These are phyloP conservation scores for Brachyhypopomus occidentalis DNA, from an alignment of 2,113 vertebrate genomes.

Conservation along the genomic window DNA sequence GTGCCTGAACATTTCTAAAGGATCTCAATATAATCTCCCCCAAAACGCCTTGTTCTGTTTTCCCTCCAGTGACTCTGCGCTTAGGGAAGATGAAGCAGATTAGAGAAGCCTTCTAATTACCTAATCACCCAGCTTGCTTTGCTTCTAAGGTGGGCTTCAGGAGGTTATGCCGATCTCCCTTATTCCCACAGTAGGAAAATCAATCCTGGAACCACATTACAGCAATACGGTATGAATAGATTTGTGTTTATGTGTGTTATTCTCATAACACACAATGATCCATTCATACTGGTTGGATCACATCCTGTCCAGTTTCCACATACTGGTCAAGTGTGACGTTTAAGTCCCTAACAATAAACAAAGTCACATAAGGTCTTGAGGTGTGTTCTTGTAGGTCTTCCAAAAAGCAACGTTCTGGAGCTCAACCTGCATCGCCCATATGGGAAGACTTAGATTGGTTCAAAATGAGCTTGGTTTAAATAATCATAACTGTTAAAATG, in stretches of 20 bases:
- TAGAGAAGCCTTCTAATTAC: not conserved
- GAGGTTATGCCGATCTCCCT: not conserved
- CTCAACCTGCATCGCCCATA: constrained; percentile 5
- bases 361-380: constrained; percentile 41
- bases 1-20: not conserved
- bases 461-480: not conserved
- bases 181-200: constrained; percentile 24
- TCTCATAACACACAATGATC: constrained; percentile 52
- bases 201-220: constrained; percentile 20
- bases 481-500: no score
- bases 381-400: constrained; percentile 26
- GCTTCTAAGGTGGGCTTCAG: constrained; percentile 9
- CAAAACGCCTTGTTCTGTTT: not conserved
- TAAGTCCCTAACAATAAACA: constrained; percentile 31
- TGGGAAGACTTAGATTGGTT: not conserved
- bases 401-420: constrained; percentile 29
- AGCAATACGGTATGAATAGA: constrained; percentile 2
- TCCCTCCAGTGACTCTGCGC: not conserved
- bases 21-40: not conserved
- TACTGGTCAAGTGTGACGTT: constrained; percentile 32
- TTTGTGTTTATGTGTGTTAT: constrained; percentile 34
- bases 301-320: constrained; percentile 49
- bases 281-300: constrained; percentile 51
- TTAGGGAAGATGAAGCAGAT: constrained; percentile 6
- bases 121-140: constrained; percentile 19